Conservation (phyloP, 2,113 vertebrate species). For the Odobenus rosmarus region DNA sequence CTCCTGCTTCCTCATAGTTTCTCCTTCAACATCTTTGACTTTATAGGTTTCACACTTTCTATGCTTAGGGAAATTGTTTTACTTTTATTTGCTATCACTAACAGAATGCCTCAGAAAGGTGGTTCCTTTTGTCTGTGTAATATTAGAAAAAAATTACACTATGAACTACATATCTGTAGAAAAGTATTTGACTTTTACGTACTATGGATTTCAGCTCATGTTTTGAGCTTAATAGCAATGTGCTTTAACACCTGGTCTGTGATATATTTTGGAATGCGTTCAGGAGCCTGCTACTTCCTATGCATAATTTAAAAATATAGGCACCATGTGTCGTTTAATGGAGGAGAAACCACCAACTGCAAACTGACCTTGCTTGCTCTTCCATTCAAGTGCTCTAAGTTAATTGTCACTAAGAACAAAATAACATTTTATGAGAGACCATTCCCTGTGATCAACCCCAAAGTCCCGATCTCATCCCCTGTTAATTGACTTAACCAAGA, state of each 20-base stretch:
- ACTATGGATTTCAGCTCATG: slow-evolving; percentile 46
- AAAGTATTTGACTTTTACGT: slow-evolving; percentile 58
- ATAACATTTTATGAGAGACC: slow-evolving; percentile 57
- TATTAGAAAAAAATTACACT: slow-evolving; percentile 31
- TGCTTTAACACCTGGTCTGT: slow-evolving; percentile 75
- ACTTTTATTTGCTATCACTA: slow-evolving; percentile 1
- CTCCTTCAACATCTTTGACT: not conserved
- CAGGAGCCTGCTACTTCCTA: slow-evolving; percentile 56
- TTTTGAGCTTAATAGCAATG: slow-evolving; percentile 68
- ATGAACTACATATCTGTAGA: slow-evolving; percentile 45
- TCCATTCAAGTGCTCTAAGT: slow-evolving; percentile 55
- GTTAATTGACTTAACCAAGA: slow-evolving; percentile 56
- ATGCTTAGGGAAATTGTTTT: not conserved
- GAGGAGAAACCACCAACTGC: slow-evolving; percentile 53
- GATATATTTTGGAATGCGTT: slow-evolving; percentile 70
- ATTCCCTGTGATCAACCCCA: slow-evolving; percentile 21
- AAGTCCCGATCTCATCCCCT: slow-evolving; percentile 53
- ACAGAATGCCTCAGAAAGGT: not conserved
- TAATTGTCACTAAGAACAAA: slow-evolving; percentile 73
- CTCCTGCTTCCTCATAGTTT: not conserved
- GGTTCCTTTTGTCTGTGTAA: slow-evolving; percentile 25
- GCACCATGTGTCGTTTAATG: slow-evolving; percentile 67
- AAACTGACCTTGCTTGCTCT: slow-evolving; percentile 69
- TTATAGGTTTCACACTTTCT: not conserved
- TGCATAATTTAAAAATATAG: slow-evolving; percentile 78